Evolutionary conservation across 2,888 invertebrate species (phyloP).

Genomic region (Athalia rosae): DNA sequence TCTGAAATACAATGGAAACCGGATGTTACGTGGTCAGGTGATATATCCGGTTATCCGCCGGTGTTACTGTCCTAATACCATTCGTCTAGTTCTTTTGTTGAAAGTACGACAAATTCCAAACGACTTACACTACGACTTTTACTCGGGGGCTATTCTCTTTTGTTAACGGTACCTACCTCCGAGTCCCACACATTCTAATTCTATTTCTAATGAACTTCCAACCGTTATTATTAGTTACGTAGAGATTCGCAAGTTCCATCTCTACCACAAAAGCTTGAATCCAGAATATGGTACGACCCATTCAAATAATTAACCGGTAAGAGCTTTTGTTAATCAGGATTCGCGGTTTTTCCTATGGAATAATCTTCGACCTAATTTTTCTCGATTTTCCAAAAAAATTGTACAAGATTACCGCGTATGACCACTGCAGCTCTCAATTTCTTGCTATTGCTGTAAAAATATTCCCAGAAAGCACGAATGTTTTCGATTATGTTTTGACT

Average conservation of each 20-base stretch:
- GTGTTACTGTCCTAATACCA: neutral
- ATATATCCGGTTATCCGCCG: constrained; percentile 43
- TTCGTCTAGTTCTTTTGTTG: neutral
- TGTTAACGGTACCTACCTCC: no score
- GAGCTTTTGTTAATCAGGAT: constrained; percentile 2
- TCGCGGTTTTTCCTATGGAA: neutral
- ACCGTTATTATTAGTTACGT: no score
- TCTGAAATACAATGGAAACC: constrained; percentile 61
- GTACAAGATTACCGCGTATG: no score
- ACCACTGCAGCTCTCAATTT: no score
- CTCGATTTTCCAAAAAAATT: no score
- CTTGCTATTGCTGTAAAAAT: no score
- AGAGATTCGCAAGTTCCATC: no score
- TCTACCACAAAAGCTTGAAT: neutral
- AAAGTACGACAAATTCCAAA: neutral
- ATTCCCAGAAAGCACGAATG: no score
- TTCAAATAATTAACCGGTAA: neutral
- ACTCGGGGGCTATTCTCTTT: neutral
- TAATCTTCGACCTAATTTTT: neutral
- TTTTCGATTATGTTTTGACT: no score
- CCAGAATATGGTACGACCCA: neutral
- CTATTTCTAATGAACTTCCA: no score
- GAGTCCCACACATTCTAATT: no score
- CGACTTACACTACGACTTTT: neutral
- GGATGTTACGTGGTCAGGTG: constrained; percentile 26